These are phyloP conservation scores for Caenorhabditis sp. DNA, from an alignment of 2,888 invertebrate genomes.

Conservation along the genomic window DNA sequence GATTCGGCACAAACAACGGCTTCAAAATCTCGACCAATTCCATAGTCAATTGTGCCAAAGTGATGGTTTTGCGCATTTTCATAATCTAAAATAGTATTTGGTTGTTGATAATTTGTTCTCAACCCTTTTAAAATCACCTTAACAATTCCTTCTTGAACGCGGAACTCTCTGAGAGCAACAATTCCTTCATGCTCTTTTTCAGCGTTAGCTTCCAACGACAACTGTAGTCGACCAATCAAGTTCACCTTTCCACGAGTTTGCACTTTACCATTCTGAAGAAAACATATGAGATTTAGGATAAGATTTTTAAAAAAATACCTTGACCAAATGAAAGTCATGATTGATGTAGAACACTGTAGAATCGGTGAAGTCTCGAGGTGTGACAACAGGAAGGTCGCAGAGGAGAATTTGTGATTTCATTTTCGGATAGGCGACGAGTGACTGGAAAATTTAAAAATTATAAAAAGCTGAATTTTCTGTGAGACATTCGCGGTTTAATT, in stretches of 20 bases:
- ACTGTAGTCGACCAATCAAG: conserved; percentile 90
- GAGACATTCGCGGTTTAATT: too few relatives aligned
- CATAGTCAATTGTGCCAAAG: conserved; percentile 92
- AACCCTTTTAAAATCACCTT: conserved; percentile 74
- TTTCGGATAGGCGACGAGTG: conserved; percentile 93
- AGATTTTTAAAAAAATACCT: conserved; percentile 42
- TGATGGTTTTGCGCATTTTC: conserved; percentile 94
- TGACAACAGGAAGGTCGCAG: conserved; percentile 77
- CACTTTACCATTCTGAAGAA: conserved; percentile 86
- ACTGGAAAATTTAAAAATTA: conserved; percentile 74
- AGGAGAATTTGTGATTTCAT: conserved; percentile 89
- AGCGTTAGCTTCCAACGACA: conserved; percentile 61
- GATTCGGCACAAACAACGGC: conserved; percentile 98
- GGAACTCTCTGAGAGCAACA: conserved; percentile 90
- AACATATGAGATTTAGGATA: background rate
- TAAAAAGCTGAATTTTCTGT: background rate
- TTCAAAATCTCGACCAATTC: conserved; percentile 97
- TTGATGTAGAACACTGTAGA: conserved; percentile 89
- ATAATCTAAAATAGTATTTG: conserved; percentile 81
- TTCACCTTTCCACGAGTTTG: conserved; percentile 95
- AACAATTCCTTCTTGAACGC: conserved; percentile 94
- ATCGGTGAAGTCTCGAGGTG: conserved; percentile 91
- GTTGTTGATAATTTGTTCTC: background rate
- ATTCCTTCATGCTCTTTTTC: conserved; percentile 93
- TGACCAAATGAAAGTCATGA: conserved; percentile 83